Conservation (phyloP, 2,113 vertebrate genomes). For the Pithys albifrons region DNA sequence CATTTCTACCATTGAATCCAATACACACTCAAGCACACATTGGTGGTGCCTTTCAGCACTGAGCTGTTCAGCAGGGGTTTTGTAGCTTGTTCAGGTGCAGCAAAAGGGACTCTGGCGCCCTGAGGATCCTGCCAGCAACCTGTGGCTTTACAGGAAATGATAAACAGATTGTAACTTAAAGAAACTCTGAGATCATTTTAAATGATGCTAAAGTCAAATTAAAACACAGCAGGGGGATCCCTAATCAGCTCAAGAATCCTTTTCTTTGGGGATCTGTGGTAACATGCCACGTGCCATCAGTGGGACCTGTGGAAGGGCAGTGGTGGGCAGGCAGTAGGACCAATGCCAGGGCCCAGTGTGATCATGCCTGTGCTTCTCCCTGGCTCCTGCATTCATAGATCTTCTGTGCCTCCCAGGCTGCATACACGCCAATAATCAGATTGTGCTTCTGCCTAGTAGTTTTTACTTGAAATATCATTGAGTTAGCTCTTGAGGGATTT, state of each 20-base stretch:
- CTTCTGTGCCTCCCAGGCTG: background rate
- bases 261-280: background rate
- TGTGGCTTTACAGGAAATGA: background rate
- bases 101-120: background rate
- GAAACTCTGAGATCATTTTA: background rate
- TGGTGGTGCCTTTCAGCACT: background rate
- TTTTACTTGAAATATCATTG: constrained; percentile 48
- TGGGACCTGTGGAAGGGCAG: background rate
- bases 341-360: accelerated
- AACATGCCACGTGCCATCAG: accelerated
- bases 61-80: background rate
- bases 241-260: background rate
- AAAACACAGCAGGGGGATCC: background rate
- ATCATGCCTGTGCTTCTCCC: background rate
- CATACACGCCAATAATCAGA: background rate
- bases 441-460: constrained; percentile 23
- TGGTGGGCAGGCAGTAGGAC: background rate
- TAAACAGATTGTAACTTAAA: background rate
- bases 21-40: accelerated
- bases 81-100: background rate
- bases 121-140: accelerated
- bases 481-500: constrained; percentile 64
- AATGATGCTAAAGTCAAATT: background rate
- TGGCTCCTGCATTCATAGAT: background rate
- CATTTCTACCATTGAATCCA: background rate